Evolutionary conservation across 2,888 invertebrate species (phyloP), one percentile per base, ranked within the genome.

Genomic region (Caenorhabditis macrosperma): DNA sequence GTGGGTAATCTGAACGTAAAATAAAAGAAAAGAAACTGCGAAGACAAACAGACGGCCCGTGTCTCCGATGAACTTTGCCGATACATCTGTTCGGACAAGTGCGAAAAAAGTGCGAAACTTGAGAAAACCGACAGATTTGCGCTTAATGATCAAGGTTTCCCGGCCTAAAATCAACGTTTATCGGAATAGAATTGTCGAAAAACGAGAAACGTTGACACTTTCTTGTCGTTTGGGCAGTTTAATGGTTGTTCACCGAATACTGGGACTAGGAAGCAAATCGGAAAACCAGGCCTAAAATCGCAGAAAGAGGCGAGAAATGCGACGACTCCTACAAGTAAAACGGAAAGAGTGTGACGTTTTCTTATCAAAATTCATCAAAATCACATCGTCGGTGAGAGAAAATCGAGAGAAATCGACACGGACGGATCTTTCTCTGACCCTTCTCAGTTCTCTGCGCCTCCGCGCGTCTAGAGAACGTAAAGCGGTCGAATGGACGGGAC

Each of bases 361-460:
- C 46, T n/a, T 44, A 46, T 30, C 28, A 61, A 61, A 46, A 61
- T n/a, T 35, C 30, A 38, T 20, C 28, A 55, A 55, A 55, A 55
- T 33, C 55, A 28, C 20, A 26, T 26, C 24, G 17, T 26, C 55
- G 12, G 15, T 2, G n/a, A 12, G 57, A 7, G 24, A 41, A 57
- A 10, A 57, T 15, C 33, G 24, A 63, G 38, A 52, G 15, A 63
- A 63, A 46, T 7, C 15, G 33, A 64, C 50, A 52, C 64, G 64
- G 64, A 64, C 64, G 64, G 64, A 54, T 41, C 64, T 64, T 64
- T 54, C 35, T 28, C 17, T 64, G 64, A 64, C 64, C 64, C 41
- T 28, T 41, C 54, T 26, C 7, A 5, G 1, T n/a, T 52, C 52
- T 52, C 52, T 52, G 52, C 52, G 52, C n/a, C 52, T 28, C 26